phyloP scores from a whole-genome alignment of 2,888 invertebrate species.

The Drosophila eohydei region DNA sequence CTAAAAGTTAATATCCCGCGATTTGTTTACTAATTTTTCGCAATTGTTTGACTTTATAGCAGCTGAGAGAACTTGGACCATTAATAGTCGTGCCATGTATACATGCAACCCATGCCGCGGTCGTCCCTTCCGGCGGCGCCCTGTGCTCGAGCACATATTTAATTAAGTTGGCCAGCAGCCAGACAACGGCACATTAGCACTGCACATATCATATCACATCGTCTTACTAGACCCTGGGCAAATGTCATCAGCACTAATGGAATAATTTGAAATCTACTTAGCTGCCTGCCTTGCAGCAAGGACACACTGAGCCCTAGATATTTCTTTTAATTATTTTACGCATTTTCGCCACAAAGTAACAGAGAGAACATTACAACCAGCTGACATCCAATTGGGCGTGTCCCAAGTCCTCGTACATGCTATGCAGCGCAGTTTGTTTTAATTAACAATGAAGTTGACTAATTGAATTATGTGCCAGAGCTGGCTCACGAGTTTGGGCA shows the following conservation, averaged over 20 bases:
- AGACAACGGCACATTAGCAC: conserved; percentile 51
- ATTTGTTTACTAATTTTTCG: conserved; percentile 44
- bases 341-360: conserved; percentile 53
- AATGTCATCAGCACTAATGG: conserved; percentile 80
- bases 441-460: conserved; percentile 65
- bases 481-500: conserved; percentile 14
- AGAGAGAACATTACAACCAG: conserved; percentile 42
- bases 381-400: conserved; percentile 49
- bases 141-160: conserved; percentile 10
- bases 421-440: conserved; percentile 40
- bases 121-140: conserved; percentile 6
- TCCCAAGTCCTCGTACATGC: conserved; percentile 31
- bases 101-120: not conserved
- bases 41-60: conserved; percentile 38
- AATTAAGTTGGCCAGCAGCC: conserved; percentile 40
- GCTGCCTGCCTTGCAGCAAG: conserved; percentile 44
- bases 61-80: conserved; percentile 1
- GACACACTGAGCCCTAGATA: conserved; percentile 44
- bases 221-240: conserved; percentile 32
- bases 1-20: conserved; percentile 33
- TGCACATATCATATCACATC: conserved; percentile 52
- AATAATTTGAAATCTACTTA: conserved; percentile 81
- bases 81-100: not conserved
- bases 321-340: conserved; percentile 79
- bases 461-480: conserved; percentile 63